These are phyloP conservation scores for Chymomyza costata DNA, from an alignment of 1,140 invertebrate species.

Conservation along the genomic window DNA sequence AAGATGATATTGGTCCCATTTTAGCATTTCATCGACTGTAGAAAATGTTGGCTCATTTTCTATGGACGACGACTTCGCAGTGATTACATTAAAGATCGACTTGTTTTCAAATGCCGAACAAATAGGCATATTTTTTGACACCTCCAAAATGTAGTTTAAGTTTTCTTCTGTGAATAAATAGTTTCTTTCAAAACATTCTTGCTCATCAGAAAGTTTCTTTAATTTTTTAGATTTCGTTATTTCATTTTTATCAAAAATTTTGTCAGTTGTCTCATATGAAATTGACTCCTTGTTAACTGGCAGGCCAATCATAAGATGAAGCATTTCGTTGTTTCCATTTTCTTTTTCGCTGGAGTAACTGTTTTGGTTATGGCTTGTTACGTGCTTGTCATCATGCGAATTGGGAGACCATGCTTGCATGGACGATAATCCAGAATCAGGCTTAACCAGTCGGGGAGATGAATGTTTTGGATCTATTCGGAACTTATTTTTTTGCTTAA, in stretches of 20 bases:
- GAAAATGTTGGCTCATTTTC: conserved; percentile 10
- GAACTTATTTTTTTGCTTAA: too few species aligned
- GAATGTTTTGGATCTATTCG: conserved; percentile 72
- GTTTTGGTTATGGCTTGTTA: too few species aligned
- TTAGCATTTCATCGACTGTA: conserved; percentile 49
- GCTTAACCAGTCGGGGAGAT: conserved; percentile 82
- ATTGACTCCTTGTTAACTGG: too few species aligned
- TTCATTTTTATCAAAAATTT: not conserved
- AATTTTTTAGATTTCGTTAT: conserved; percentile 1
- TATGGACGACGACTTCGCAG: not conserved
- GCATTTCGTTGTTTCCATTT: conserved; percentile 17
- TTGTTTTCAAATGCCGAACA: conserved; percentile 73
- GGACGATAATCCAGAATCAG: conserved; percentile 88
- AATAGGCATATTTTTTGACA: conserved; percentile 73
- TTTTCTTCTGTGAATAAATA: conserved; percentile 65
- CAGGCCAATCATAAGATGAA: conserved; percentile 17
- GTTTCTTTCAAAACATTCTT: too few species aligned
- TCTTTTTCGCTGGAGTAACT: conserved; percentile 28
- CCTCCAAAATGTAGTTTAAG: conserved; percentile 67
- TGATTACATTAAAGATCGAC: conserved; percentile 58
- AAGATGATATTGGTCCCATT: conserved; percentile 38
- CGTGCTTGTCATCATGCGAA: conserved; percentile 76
- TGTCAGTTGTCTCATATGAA: not conserved
- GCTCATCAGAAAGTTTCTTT: too few species aligned
- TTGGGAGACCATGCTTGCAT: conserved; percentile 90